Percentiles rank a stretch among this genome's conserved stretches.
Conservation (phyloP, 2,797 vertebrate genomes). For the Erethizon dorsatum region DNA sequence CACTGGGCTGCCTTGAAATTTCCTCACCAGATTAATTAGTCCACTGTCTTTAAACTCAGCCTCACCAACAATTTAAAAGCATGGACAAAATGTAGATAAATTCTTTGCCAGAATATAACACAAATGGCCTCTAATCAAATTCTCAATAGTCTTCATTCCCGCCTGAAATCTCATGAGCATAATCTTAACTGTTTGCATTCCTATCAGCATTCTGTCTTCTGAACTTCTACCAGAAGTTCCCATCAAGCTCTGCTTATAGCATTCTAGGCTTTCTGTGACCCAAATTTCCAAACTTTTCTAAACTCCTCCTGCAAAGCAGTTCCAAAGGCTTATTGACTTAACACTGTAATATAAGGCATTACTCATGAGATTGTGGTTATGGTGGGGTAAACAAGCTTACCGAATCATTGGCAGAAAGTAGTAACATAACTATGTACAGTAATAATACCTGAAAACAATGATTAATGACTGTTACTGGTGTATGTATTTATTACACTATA, state of each 20-base stretch:
- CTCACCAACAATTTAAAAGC: not conserved
- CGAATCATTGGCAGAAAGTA: not conserved
- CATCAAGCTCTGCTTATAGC: not conserved
- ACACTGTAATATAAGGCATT: not conserved
- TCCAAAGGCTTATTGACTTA: not conserved
- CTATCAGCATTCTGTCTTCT: not conserved
- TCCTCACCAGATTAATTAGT: not conserved
- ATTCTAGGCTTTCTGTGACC: not conserved
- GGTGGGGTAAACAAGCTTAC: not conserved
- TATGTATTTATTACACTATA: not conserved
- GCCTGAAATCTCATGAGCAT: not conserved
- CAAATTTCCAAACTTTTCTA: not conserved
- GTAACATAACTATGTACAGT: not conserved
- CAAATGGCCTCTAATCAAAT: not conserved
- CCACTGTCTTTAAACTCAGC: not conserved
- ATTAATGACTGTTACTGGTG: not conserved
- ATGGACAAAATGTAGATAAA: not conserved
- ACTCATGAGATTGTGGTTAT: not conserved
- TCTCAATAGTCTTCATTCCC: not conserved
- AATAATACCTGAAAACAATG: no score
- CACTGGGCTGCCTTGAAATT: not conserved
- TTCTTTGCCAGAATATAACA: not conserved
- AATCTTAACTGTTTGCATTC: not conserved
- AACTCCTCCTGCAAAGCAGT: not conserved
- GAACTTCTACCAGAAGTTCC: not conserved